phyloP scores from a whole-genome alignment of 2,113 vertebrate genomes.

The Oreochromis aureus region DNA sequence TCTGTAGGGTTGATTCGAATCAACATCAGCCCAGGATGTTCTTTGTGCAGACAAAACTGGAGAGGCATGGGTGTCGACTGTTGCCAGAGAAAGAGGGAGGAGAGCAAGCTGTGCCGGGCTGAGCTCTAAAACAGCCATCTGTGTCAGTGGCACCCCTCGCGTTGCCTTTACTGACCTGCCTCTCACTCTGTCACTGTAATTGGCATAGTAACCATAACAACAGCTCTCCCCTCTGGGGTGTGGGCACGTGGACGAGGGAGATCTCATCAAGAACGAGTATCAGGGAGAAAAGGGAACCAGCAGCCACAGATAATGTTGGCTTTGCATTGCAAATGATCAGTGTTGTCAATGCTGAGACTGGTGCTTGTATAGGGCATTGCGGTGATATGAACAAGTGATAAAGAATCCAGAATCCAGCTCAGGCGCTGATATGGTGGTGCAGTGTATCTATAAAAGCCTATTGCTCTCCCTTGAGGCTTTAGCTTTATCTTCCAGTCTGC shows the following conservation, averaged over 20 bases:
- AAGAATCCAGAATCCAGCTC: constrained; percentile 4
- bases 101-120: constrained; percentile 12
- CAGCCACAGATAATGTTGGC: constrained; percentile 29
- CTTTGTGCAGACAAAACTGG: not conserved
- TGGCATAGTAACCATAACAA: constrained; percentile 50
- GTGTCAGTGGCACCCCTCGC: constrained; percentile 1
- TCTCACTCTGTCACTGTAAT: constrained; percentile 54
- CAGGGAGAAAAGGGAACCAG: not conserved
- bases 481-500: not conserved
- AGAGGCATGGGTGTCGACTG: not conserved
- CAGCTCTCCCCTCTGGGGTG: constrained; percentile 32
- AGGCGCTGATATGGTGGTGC: not conserved
- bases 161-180: constrained; percentile 23
- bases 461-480: constrained; percentile 5
- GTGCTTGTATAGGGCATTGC: not conserved
- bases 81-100: constrained; percentile 5
- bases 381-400: constrained; percentile 23
- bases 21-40: not conserved
- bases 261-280: constrained; percentile 12
- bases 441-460: not conserved
- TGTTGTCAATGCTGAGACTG: constrained; percentile 9
- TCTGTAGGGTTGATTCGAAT: not conserved
- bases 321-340: constrained; percentile 60
- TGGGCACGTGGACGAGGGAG: constrained; percentile 34
- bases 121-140: constrained; percentile 51